phyloP scores from a whole-genome alignment of 2,113 vertebrate genomes.

The Otis tarda region DNA sequence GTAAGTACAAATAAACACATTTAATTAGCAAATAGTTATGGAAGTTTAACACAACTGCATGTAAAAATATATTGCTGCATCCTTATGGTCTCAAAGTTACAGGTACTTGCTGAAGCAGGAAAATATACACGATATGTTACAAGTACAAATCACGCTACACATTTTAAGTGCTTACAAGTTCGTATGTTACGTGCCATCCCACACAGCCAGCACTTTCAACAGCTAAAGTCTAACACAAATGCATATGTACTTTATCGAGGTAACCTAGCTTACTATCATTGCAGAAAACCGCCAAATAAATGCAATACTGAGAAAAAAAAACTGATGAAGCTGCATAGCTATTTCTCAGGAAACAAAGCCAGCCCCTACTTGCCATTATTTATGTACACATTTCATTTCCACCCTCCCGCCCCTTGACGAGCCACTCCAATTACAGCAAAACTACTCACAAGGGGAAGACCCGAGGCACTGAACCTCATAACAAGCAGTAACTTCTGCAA shows the following conservation, averaged over 20 bases:
- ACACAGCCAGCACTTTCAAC: background rate
- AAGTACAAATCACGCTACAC: background rate
- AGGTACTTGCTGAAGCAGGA: background rate
- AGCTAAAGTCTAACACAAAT: background rate
- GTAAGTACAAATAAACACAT: background rate
- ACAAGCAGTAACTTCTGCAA: background rate
- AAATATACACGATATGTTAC: background rate
- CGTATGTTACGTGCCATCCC: background rate
- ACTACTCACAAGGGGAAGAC: background rate
- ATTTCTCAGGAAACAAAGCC: background rate
- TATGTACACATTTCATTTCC: background rate
- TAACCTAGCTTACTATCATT: background rate
- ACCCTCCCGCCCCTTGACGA: accelerated
- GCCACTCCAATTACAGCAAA: background rate
- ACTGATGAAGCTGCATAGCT: background rate
- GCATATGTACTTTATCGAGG: background rate
- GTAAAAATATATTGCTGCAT: background rate
- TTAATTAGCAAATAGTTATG: slow-evolving; percentile 1
- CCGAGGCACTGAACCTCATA: background rate
- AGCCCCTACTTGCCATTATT: background rate
- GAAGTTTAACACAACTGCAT: background rate
- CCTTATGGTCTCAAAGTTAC: background rate
- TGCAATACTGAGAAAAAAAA: background rate
- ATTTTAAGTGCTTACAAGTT: background rate
- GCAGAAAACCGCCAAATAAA: background rate